Evolutionary conservation across 2,797 vertebrate species (phyloP).

Genomic region (Huso huso): DNA sequence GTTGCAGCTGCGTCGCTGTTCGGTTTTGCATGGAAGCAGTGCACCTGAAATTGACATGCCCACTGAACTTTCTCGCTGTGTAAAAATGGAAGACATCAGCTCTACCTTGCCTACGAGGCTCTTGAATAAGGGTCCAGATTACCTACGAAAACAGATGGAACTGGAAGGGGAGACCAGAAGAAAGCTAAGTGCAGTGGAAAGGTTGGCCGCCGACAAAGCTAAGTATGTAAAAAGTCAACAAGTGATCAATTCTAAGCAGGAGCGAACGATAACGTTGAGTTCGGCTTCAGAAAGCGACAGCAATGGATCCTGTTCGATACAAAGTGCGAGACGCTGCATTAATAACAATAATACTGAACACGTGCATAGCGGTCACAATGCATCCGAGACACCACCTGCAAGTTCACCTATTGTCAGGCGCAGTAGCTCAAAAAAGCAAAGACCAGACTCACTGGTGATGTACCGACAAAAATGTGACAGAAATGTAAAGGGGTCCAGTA

Average conservation of each 20-base stretch:
- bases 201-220: slow-evolving; percentile 81
- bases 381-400: slow-evolving; percentile 14
- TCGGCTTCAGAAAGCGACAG: slow-evolving; percentile 54
- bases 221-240: slow-evolving; percentile 77
- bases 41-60: too few species aligned
- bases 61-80: slow-evolving; percentile 1
- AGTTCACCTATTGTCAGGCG: slow-evolving; percentile 37
- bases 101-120: slow-evolving; percentile 61
- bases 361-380: not conserved
- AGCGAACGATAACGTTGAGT: slow-evolving; percentile 37
- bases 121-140: slow-evolving; percentile 67
- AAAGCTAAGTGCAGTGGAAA: slow-evolving; percentile 76
- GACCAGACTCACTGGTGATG: slow-evolving; percentile 83
- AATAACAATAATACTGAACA: slow-evolving; percentile 5
- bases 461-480: slow-evolving; percentile 83
- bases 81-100: slow-evolving; percentile 51
- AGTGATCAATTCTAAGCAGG: slow-evolving; percentile 47
- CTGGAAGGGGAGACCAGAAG: slow-evolving; percentile 45
- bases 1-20: not conserved
- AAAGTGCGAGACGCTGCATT: slow-evolving; percentile 26
- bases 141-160: slow-evolving; percentile 73
- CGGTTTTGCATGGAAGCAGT: too few species aligned
- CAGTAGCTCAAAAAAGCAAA: slow-evolving; percentile 63
- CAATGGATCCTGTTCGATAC: slow-evolving; percentile 45
- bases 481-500: slow-evolving; percentile 53